A percentile compares a stretch with the other conserved stretches of the same genome.
These are phyloP conservation scores for Falco peregrinus DNA, from an alignment of 2,797 vertebrate genomes.

Conservation along the genomic window DNA sequence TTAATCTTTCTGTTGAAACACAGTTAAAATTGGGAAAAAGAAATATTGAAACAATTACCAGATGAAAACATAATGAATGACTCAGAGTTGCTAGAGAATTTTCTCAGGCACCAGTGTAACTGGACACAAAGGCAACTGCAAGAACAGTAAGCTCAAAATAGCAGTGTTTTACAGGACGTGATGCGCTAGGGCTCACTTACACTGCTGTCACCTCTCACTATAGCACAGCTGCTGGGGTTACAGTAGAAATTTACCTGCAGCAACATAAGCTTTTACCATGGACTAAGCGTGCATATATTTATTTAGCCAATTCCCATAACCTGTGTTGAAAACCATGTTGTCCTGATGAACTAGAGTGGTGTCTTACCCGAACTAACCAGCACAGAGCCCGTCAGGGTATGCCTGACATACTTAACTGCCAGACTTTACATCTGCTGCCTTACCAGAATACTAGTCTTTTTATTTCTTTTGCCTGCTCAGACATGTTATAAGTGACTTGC, in stretches of 20 bases:
- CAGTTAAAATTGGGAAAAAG: background rate
- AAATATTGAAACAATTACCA: background rate
- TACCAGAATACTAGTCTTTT: background rate
- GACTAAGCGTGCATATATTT: no score
- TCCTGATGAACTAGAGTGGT: background rate
- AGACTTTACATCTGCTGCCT: background rate
- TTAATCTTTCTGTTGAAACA: background rate
- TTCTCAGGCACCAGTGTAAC: background rate
- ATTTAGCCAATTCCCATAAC: background rate
- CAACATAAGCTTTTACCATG: accelerated
- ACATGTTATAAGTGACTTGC: background rate
- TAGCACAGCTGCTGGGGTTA: background rate
- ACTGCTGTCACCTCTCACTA: background rate
- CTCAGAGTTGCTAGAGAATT: background rate
- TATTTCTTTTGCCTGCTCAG: background rate
- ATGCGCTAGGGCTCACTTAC: background rate
- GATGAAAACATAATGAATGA: background rate
- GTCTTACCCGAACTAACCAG: background rate
- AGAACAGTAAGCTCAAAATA: background rate
- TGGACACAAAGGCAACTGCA: background rate
- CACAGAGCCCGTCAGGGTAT: background rate
- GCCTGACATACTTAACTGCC: background rate
- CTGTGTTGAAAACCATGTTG: background rate
- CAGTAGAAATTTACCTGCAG: background rate
- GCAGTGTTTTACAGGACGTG: background rate